Percentiles rank a stretch among this genome's conserved stretches.
Conservation (phyloP, 30 jellyfish, hydroid and myxozoan genomes). For the Rhopilema esculentum region DNA sequence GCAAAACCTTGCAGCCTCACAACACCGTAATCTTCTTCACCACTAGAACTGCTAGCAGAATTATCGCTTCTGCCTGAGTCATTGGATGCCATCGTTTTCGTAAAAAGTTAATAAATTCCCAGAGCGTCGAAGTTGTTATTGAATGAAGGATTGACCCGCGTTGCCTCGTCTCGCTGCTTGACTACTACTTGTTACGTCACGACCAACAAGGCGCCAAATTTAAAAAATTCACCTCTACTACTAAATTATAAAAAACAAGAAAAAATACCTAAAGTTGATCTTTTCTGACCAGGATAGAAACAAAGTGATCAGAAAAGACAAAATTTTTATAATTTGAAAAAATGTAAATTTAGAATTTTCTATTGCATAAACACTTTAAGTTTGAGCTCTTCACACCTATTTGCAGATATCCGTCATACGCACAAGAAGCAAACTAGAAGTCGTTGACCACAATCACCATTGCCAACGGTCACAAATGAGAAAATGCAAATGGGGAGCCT, state of each 20-base stretch:
- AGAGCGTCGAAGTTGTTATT: background rate
- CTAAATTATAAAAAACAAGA: background rate
- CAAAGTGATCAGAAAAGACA: constrained; percentile 15
- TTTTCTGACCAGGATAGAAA: constrained; percentile 9
- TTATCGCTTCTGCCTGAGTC: too few species aligned
- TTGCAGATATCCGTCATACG: too few species aligned
- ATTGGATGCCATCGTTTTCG: constrained; percentile 40
- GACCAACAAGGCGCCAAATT: too few species aligned
- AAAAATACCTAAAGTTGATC: constrained; percentile 8
- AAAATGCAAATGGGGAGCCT: too few species aligned
- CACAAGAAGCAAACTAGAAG: too few species aligned
- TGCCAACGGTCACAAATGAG: too few species aligned
- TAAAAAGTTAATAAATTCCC: background rate
- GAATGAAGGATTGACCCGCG: background rate
- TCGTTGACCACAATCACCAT: too few species aligned
- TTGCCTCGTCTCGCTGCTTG: constrained; percentile 11
- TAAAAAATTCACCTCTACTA: background rate
- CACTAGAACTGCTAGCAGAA: too few species aligned
- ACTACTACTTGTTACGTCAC: constrained; percentile 47
- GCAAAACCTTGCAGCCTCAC: constrained; percentile 6
- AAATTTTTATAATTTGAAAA: constrained; percentile 19
- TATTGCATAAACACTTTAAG: constrained; percentile 53
- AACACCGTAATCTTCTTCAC: constrained; percentile 52
- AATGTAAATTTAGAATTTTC: constrained; percentile 1
- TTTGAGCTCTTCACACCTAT: too few species aligned